These are phyloP conservation scores for Aphidius ervi DNA, from an alignment of 1,140 invertebrate genomes.

Conservation along the genomic window DNA sequence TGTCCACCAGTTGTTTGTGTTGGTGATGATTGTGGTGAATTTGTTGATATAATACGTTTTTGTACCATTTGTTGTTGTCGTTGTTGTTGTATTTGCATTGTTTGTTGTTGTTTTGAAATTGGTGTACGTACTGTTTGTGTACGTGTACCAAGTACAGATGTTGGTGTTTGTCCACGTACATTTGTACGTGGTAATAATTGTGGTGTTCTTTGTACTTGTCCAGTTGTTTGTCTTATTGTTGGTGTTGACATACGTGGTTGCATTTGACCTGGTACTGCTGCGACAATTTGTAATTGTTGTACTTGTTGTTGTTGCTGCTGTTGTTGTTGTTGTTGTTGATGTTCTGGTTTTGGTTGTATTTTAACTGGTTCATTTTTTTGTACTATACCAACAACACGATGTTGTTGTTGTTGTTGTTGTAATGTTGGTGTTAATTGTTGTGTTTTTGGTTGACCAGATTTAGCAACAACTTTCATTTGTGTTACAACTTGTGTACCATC, in stretches of 20 bases:
- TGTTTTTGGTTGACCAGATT: constrained; percentile 39
- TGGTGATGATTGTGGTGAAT: constrained; percentile 19
- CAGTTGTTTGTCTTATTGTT: constrained; percentile 30
- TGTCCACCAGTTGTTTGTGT: constrained; percentile 25
- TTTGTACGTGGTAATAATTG: constrained; percentile 42
- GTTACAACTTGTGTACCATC: constrained; percentile 49
- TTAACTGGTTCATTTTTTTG: constrained; percentile 37
- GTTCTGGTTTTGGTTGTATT: constrained; percentile 51
- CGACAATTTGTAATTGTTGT: no score
- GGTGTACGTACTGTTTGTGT: constrained; percentile 38
- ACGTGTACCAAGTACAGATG: constrained; percentile 37
- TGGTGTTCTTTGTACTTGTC: constrained; percentile 28
- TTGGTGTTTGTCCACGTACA: constrained; percentile 37
- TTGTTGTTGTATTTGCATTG: constrained; percentile 17
- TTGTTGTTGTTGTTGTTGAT: constrained; percentile 42
- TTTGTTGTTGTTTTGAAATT: constrained; percentile 33
- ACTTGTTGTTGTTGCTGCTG: no score
- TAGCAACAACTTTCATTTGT: constrained; percentile 49
- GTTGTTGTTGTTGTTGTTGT: constrained; percentile 47
- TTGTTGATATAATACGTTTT: constrained; percentile 35
- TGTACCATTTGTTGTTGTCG: constrained; percentile 38
- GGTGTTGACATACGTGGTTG: constrained; percentile 37
- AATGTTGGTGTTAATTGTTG: constrained; percentile 51
- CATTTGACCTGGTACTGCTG: constrained; percentile 25
- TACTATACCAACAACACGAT: constrained; percentile 43